Conservation (phyloP, 2,113 vertebrate genomes). For the rabbit (Oryctolagus cuniculus) region DNA sequence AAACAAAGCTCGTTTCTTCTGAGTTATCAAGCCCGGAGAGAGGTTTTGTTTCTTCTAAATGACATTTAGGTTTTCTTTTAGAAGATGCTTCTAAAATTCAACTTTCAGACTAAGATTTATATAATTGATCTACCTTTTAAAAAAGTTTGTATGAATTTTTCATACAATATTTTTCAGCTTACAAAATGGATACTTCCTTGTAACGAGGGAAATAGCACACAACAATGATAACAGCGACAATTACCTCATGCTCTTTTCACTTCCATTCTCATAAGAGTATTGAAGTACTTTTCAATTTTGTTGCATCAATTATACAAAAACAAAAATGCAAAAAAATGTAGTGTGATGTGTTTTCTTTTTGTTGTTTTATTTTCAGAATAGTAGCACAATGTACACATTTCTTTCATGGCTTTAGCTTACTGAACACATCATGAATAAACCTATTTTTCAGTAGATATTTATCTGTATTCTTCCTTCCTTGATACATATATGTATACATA, state of each 20-base stretch:
- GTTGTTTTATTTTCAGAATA: constrained; percentile 56
- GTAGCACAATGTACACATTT: not conserved
- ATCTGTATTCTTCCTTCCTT: constrained; percentile 20
- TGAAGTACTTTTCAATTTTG: not conserved
- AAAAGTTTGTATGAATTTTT: not conserved
- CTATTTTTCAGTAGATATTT: not conserved
- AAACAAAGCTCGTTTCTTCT: not conserved
- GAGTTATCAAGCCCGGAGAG: not conserved
- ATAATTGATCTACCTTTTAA: not conserved
- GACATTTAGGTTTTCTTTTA: not conserved
- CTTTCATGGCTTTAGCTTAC: constrained; percentile 4
- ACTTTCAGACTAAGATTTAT: constrained; percentile 33
- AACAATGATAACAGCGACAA: constrained; percentile 24
- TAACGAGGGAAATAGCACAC: not conserved
- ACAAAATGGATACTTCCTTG: not conserved
- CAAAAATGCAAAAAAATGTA: constrained; percentile 21
- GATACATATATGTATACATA: not conserved
- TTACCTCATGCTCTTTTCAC: not conserved
- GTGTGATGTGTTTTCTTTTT: not conserved
- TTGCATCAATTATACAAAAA: not conserved
- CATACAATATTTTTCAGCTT: not conserved
- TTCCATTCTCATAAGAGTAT: not conserved
- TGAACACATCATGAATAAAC: not conserved
- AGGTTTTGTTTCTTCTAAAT: constrained; percentile 24
- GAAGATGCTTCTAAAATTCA: not conserved